Base-by-base conservation (phyloP, 2,888 invertebrate genomes). In the Epirrhoe alternata region DNA sequence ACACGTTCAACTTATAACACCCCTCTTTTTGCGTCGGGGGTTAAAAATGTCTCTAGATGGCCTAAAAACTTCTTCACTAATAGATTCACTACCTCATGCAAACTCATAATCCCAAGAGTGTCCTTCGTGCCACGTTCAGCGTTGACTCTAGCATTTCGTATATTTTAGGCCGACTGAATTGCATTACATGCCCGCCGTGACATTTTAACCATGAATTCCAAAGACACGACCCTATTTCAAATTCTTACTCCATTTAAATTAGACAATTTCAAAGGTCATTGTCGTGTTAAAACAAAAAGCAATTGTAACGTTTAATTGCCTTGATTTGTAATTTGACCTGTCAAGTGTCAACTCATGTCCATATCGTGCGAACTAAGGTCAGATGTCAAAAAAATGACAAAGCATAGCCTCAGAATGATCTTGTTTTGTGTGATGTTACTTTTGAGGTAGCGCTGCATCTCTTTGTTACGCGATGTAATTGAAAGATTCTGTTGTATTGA, bases 251-350 rank as follows among this genome's bases (percentile, higher is more conserved):
- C 45, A 55, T 59, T 35, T 54, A 59, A 49, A 69, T 70, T 66
- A 64, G 59, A 53, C 62, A 51, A 72, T 65, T 71, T 61, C 62
- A 82, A 79, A 86, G 87, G 85, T 81, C 82, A 80, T 69, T 69
- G 69, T 71, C 74, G 70, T 77, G 77, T 81, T 82, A 78, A 80
- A 79, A 80, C 81, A 79, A 68, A 68, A 63, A 78, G 71, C 75
- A 82, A 82, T 80, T 78, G 83, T 82, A 83, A 81, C 74, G 78
- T 83, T 81, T 84, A 83, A 84, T 86, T 83, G 85, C 60, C 73
- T 64, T 64, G 74, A 72, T 79, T 79, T 78, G 76, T 81, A 82
- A 85, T 84, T 82, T 79, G 78, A 77, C 74, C 81, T 82, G 86
- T 87, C 86, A 85, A 76, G 78, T 73, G 71, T 77, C 70, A 47